Base-by-base conservation (phyloP, 2,888 invertebrate genomes). In the Mythimna pallens region DNA sequence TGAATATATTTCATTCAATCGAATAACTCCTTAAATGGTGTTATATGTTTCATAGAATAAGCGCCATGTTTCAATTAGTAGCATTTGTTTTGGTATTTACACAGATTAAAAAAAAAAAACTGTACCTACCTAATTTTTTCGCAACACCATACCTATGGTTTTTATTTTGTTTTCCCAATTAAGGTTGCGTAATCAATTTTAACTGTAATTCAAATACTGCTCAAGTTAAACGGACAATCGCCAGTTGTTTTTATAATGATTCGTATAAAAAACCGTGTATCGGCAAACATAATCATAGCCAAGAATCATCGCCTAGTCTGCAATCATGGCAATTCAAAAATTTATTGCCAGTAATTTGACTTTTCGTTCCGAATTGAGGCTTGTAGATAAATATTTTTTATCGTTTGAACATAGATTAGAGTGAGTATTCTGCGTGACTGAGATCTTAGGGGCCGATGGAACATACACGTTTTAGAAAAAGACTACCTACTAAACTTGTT, bases 321-420 rank as follows among this genome's bases (percentile, higher is more conserved):
- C 86, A 87, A 89, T 87, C 81, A 87, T 76, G 74, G 84, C 84
- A 79, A 88, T 88, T 85, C 81, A 81, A 83, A 87, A 79, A 86
- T 90, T 89, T 90, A 90, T 88, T 85, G 83, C 89, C 86, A 47
- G 81, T 88, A 90, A 90, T 91, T 91, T 88, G 77, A 84, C 83
- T 89, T 85, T 85, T 78, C 85, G 88, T 88, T 88, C 86, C 77
- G 77, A 84, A 84, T 83, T 77, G 82, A 76, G 79, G 86, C 78
- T 81, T 82, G 80, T 75, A 86, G 85, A 81, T 74, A 86, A 86
- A 81, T 74, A 82, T 86, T 86, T 86, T 87, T 83, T 84, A 73
- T 75, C 63, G 63, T 78, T 63, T 65, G 66, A 71, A 81, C 67
- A 70, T 50, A 74, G 73, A 81, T 83, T 76, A 77, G 73, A 77